Conservation (phyloP, 2,113 vertebrate genomes). For the Hypocryptadius cinnamomeus region DNA sequence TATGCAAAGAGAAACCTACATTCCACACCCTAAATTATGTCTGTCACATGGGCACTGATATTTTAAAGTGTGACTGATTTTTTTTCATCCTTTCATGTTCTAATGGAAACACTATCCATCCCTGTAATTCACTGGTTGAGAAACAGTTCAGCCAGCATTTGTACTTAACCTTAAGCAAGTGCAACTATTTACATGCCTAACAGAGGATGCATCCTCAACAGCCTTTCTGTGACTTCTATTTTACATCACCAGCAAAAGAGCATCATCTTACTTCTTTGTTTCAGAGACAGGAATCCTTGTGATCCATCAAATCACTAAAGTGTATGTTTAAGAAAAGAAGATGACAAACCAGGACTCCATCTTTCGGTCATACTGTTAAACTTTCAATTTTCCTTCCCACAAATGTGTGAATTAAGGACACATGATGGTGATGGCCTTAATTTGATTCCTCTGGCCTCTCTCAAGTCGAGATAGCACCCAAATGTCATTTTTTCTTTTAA, state of each 20-base stretch:
- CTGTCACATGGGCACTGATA: not conserved
- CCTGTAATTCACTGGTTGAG: not conserved
- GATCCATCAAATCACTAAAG: not conserved
- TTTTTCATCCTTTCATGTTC: not conserved
- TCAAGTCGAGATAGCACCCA: constrained; percentile 39
- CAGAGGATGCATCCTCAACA: not conserved
- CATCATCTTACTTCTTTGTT: not conserved
- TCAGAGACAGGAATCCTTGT: not conserved
- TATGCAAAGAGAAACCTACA: not conserved
- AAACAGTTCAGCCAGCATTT: not conserved
- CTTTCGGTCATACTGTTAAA: constrained; percentile 10
- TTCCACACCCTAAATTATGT: not conserved
- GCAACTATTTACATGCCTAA: not conserved
- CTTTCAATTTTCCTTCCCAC: constrained; percentile 31
- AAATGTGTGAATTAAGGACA: not conserved
- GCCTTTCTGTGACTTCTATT: not conserved
- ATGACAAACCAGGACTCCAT: constrained; percentile 8
- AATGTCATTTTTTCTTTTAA: constrained; percentile 26
- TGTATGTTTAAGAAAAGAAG: constrained; percentile 11
- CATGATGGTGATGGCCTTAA: not conserved
- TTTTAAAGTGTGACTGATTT: not conserved
- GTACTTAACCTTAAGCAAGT: not conserved
- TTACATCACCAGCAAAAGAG: not conserved
- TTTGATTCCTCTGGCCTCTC: constrained; percentile 45
- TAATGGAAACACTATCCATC: not conserved